Evolutionary conservation across 1,140 invertebrate species (phyloP).

Genomic region (Zaprionus nigranus): DNA sequence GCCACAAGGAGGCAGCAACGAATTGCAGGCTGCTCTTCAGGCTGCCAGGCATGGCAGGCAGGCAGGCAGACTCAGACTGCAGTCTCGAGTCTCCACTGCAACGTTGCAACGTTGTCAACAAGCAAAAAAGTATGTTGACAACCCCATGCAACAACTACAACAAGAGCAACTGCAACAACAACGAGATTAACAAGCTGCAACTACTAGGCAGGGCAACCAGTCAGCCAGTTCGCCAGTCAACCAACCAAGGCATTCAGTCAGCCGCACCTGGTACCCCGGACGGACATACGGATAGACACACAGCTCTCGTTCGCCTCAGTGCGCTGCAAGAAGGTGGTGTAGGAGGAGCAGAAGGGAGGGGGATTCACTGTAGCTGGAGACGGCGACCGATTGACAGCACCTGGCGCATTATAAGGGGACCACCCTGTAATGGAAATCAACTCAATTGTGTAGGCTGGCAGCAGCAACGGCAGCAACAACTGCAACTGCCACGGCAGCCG

Average conservation of each 20-base stretch:
- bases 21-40: constrained; percentile 63
- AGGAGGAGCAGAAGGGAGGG: neutral
- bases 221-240: constrained; percentile 53
- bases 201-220: constrained; percentile 73
- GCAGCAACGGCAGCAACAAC: neutral
- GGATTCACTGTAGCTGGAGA: neutral
- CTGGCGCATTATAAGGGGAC: constrained; percentile 70
- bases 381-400: constrained; percentile 62
- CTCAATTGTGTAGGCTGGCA: constrained; percentile 59
- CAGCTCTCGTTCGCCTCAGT: constrained; percentile 55
- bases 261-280: constrained; percentile 38
- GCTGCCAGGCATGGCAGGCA: neutral
- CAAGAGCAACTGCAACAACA: constrained; percentile 42
- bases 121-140: constrained; percentile 75
- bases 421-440: constrained; percentile 76
- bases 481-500: constrained; percentile 27
- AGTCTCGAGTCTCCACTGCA: constrained; percentile 3
- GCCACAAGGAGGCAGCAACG: constrained; percentile 66
- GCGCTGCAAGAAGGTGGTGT: constrained; percentile 28
- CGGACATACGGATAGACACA: constrained; percentile 13
- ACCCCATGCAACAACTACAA: constrained; percentile 37
- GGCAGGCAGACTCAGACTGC: constrained; percentile 45
- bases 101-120: constrained; percentile 55
- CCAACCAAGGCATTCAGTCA: constrained; percentile 34
- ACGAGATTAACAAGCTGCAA: constrained; percentile 77